A percentile compares a stretch with the other conserved stretches of the same genome.
phyloP scores from a whole-genome alignment of 1,140 invertebrate species.

The Pogonomyrmex barbatus region DNA sequence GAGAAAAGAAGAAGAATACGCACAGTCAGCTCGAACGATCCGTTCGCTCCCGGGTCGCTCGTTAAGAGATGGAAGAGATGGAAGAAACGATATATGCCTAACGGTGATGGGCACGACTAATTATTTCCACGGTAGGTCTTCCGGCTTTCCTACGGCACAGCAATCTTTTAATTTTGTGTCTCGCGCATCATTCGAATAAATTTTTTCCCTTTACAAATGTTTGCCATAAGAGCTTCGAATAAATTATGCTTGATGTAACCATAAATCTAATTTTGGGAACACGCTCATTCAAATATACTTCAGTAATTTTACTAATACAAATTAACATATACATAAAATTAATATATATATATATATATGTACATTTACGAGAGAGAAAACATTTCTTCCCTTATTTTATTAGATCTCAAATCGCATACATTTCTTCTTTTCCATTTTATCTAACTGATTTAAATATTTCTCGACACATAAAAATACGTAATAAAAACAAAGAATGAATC shows the following conservation, averaged over 20 bases:
- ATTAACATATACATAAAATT: slow-evolving; percentile 2
- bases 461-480: not conserved
- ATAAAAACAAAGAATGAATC: not conserved
- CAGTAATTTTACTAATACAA: not conserved
- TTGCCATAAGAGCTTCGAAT: not conserved
- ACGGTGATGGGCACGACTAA: slow-evolving; percentile 53
- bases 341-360: not conserved
- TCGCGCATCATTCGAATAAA: slow-evolving; percentile 30
- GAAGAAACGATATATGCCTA: slow-evolving; percentile 63
- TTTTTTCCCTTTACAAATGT: not conserved
- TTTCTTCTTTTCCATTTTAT: not conserved
- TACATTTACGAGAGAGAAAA: not conserved
- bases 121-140: slow-evolving; percentile 59
- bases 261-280: slow-evolving; percentile 8
- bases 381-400: not conserved
- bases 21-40: slow-evolving; percentile 40
- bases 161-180: slow-evolving; percentile 38
- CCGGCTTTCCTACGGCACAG: slow-evolving; percentile 47
- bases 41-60: slow-evolving; percentile 22
- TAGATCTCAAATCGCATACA: not conserved
- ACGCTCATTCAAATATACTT: not conserved
- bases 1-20: slow-evolving; percentile 45
- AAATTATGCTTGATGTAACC: not conserved
- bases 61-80: slow-evolving; percentile 61
- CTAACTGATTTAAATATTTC: not conserved